Evolutionary conservation across 92 coral and sea anemone genomes (phyloP).

Genomic region (Palythoa grandis): DNA sequence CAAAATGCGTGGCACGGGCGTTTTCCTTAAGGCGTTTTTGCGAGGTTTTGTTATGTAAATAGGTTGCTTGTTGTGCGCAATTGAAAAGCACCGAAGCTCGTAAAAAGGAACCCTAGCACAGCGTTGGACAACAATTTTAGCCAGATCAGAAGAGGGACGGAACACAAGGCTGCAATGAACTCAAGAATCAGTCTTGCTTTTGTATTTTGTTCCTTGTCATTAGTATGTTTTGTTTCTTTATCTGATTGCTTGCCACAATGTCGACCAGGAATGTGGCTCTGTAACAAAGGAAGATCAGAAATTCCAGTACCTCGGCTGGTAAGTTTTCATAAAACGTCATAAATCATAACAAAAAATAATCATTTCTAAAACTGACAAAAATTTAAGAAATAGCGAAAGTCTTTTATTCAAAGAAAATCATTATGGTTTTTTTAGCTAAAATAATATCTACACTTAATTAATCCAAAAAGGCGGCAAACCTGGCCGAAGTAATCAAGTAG

Average conservation of each 20-base stretch:
- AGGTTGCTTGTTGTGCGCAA: background rate
- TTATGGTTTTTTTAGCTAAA: too few species aligned
- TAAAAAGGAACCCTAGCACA: background rate
- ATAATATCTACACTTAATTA: too few species aligned
- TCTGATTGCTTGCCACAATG: conserved; percentile 20
- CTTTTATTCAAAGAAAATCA: too few species aligned
- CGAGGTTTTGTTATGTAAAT: conserved; percentile 21
- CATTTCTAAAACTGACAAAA: too few species aligned
- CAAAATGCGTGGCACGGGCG: conserved; percentile 6
- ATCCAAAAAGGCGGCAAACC: too few species aligned
- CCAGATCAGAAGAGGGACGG: background rate
- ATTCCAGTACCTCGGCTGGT: conserved; percentile 21
- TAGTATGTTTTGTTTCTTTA: background rate
- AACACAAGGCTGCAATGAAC: background rate
- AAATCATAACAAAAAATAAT: background rate
- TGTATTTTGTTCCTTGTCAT: background rate
- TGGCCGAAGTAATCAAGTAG: too few species aligned
- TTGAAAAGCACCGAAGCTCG: background rate
- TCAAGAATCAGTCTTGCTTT: conserved; percentile 1
- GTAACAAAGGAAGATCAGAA: background rate
- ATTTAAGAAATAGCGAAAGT: too few species aligned
- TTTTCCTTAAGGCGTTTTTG: conserved; percentile 12
- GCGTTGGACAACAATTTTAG: background rate
- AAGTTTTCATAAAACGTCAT: background rate
- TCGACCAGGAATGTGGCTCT: conserved; percentile 31